phyloP scores from a whole-genome alignment of 2,888 invertebrate genomes.

The Cerastis rubricosa region DNA sequence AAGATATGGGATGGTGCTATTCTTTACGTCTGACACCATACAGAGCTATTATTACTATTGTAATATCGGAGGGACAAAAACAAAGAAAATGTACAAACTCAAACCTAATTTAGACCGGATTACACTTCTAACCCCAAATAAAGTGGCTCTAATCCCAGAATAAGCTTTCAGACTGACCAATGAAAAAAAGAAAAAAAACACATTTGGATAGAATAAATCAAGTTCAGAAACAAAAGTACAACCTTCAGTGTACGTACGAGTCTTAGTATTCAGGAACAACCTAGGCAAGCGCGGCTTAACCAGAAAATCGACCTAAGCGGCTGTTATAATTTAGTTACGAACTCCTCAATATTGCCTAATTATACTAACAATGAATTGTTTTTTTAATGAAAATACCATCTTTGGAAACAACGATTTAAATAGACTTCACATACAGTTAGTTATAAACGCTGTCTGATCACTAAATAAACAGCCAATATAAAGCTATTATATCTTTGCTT shows the following conservation, averaged over 20 bases:
- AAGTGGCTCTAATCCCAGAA: neutral
- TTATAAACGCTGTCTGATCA: slow-evolving; percentile 42
- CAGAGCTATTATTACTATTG: no score
- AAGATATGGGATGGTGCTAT: no score
- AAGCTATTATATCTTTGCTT: slow-evolving; percentile 43
- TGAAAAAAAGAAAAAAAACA: neutral
- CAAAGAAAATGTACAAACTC: neutral
- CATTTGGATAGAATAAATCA: neutral
- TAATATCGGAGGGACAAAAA: neutral
- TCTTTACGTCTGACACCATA: no score
- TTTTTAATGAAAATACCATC: neutral
- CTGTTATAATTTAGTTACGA: no score
- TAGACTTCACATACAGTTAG: slow-evolving; percentile 14
- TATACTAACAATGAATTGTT: no score
- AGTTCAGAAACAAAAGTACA: neutral
- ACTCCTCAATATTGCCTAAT: no score
- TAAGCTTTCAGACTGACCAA: neutral
- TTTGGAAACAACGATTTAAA: neutral
- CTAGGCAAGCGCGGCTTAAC: no score
- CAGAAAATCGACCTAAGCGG: no score
- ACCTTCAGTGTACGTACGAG: slow-evolving; percentile 6
- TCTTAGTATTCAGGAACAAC: no score
- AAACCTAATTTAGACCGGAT: slow-evolving; percentile 1
- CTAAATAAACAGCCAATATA: slow-evolving; percentile 41
- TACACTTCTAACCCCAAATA: neutral